Conservation (phyloP, 2,797 vertebrate genomes). For the Lacerta viridis region DNA sequence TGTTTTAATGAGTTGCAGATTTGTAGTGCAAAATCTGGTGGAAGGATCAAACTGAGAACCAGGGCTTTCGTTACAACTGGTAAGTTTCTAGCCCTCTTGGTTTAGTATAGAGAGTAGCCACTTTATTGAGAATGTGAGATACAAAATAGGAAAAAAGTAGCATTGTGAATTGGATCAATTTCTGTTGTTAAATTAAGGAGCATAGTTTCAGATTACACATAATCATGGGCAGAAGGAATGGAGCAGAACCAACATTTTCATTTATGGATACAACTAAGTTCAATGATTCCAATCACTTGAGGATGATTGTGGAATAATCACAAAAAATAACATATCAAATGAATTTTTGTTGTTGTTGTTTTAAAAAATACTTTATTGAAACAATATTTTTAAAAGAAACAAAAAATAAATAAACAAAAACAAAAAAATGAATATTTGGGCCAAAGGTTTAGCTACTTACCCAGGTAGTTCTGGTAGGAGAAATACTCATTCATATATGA, state of each 20-base stretch:
- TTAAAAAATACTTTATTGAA: too few species aligned
- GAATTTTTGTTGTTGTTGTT: too few species aligned
- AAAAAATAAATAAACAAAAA: too few species aligned
- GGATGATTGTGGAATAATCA: too few species aligned
- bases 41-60: not conserved
- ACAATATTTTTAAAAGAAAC: too few species aligned
- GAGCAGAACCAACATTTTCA: not conserved
- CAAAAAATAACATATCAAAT: not conserved
- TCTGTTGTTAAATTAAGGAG: not conserved
- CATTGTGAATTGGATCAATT: not conserved
- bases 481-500: too few species aligned
- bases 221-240: not conserved
- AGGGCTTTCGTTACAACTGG: not conserved
- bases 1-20: conserved; percentile 30
- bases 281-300: not conserved
- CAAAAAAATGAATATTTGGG: too few species aligned
- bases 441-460: not conserved
- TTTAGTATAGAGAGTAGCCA: not conserved
- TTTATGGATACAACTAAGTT: too few species aligned
- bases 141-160: not conserved
- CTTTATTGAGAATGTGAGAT: not conserved
- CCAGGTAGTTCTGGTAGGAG: too few species aligned
- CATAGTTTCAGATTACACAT: not conserved
- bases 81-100: not conserved
- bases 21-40: not conserved